Conservation (phyloP, 2,113 vertebrate genomes). For the Heptranchias perlo region DNA sequence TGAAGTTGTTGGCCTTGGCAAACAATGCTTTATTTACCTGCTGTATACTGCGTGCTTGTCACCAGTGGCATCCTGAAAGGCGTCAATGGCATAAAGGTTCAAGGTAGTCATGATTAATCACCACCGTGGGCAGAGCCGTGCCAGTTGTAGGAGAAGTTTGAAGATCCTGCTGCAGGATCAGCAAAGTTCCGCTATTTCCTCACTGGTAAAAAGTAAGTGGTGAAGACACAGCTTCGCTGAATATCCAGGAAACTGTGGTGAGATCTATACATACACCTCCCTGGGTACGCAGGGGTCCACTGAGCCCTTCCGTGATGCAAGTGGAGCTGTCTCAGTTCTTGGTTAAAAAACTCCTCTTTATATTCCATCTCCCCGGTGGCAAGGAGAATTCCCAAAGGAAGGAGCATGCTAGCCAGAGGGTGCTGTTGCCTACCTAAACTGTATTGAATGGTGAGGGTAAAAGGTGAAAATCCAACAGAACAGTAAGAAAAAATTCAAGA, state of each 20-base stretch:
- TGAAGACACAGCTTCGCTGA: background rate
- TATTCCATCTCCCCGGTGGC: too few species aligned
- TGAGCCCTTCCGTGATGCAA: background rate
- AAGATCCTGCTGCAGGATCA: background rate
- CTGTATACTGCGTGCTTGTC: too few species aligned
- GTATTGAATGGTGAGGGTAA: too few species aligned
- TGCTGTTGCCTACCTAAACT: too few species aligned
- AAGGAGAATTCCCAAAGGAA: too few species aligned
- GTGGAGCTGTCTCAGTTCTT: background rate
- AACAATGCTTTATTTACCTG: too few species aligned
- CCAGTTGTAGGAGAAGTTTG: background rate
- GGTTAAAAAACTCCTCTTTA: background rate
- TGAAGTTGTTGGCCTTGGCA: too few species aligned
- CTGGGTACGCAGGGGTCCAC: background rate
- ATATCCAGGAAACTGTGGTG: background rate
- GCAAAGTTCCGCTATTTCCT: background rate
- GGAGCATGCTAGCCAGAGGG: too few species aligned
- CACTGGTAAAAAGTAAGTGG: background rate
- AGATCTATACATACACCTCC: background rate
- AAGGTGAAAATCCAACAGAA: too few species aligned
- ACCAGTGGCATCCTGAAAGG: too few species aligned
- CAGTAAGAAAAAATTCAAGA: too few species aligned
- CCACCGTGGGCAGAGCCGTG: background rate
- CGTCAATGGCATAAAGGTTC: background rate
- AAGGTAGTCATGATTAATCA: background rate